Percentiles rank a stretch among this genome's conserved stretches.
These are phyloP conservation scores for Hozukius guyotensis DNA, from an alignment of 2,797 vertebrate species.

Conservation along the genomic window DNA sequence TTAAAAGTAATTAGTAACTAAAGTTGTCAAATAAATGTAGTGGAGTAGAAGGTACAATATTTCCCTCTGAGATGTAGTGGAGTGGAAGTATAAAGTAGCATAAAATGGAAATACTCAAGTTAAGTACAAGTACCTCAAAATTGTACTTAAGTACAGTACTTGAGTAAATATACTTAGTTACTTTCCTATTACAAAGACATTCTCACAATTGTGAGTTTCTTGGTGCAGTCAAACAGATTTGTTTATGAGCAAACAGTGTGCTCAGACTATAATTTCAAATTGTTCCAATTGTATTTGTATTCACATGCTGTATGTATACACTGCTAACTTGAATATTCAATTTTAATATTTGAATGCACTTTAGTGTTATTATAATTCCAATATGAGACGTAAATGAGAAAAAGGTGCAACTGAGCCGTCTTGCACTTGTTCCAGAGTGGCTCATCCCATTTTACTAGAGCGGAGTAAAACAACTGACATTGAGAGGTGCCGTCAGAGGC, in stretches of 20 bases:
- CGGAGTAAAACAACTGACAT: constrained; percentile 59
- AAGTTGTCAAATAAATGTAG: too few species aligned
- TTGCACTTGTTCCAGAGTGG: constrained; percentile 24
- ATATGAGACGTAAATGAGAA: not conserved
- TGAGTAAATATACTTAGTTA: too few species aligned
- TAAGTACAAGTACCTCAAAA: too few species aligned
- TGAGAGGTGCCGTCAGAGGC: constrained; percentile 56
- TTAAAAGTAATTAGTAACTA: too few species aligned
- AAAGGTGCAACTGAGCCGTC: constrained; percentile 15
- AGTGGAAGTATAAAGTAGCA: too few species aligned
- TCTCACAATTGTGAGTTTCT: not conserved
- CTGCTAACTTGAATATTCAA: not conserved
- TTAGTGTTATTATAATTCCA: not conserved
- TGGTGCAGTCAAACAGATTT: not conserved
- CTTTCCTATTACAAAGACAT: not conserved
- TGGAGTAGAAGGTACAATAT: too few species aligned
- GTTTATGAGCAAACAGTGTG: not conserved
- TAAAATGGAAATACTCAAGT: too few species aligned
- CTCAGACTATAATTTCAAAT: not conserved
- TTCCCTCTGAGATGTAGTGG: too few species aligned
- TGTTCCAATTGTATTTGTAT: not conserved
- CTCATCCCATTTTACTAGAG: constrained; percentile 29
- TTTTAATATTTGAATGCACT: not conserved
- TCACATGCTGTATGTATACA: not conserved
- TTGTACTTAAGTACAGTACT: too few species aligned